These are phyloP conservation scores for Promerops cafer DNA, from an alignment of 2,113 vertebrate species.

Conservation along the genomic window DNA sequence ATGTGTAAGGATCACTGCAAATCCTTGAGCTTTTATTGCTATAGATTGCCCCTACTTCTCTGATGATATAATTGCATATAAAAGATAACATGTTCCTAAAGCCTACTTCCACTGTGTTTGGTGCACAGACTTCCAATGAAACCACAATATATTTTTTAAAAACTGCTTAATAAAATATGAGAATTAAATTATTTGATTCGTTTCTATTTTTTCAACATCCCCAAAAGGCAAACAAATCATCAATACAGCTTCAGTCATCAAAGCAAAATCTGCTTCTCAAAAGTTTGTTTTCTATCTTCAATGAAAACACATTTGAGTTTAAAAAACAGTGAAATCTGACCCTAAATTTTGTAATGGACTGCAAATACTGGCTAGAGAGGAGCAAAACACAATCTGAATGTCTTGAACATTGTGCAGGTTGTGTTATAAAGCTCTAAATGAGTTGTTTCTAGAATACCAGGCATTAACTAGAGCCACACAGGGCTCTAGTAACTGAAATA, in stretches of 20 bases:
- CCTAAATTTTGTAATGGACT: neutral
- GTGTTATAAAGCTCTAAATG: neutral
- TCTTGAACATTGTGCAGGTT: neutral
- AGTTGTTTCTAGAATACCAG: neutral
- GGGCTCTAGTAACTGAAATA: conserved; percentile 8
- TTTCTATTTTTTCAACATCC: neutral
- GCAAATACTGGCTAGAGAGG: neutral
- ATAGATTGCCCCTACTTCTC: neutral
- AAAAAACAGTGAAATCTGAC: neutral
- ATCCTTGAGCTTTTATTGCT: neutral
- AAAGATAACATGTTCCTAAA: neutral
- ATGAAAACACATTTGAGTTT: neutral
- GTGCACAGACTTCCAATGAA: neutral
- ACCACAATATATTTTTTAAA: neutral
- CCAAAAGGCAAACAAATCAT: neutral
- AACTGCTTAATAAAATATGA: neutral
- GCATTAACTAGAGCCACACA: neutral
- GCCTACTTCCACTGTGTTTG: neutral
- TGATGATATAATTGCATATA: neutral
- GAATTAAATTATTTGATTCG: neutral
- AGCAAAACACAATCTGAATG: neutral
- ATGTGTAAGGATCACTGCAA: neutral
- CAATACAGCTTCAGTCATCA: neutral
- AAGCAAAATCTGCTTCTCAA: neutral
- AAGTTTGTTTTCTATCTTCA: neutral